Conservation (phyloP, 53 echinoderm and acorn worm species). For the Luidia sarsii region DNA sequence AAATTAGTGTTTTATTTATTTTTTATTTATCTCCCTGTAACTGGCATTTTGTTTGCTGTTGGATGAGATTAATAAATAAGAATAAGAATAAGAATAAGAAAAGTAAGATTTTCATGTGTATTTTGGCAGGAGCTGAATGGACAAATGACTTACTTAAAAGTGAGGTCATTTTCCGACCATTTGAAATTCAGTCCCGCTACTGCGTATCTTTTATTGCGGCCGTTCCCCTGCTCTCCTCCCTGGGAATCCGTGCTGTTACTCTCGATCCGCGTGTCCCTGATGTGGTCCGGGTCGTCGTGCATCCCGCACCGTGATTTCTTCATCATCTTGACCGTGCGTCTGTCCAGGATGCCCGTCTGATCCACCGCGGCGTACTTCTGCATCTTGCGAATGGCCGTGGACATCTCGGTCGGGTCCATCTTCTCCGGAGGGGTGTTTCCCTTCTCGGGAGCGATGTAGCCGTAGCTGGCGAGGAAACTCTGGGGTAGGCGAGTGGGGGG, state of each 20-base stretch:
- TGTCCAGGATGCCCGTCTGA: slow-evolving; percentile 66
- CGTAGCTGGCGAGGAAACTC: slow-evolving; percentile 34
- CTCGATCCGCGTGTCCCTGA: slow-evolving; percentile 32
- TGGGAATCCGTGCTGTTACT: background rate
- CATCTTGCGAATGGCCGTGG: slow-evolving; percentile 53
- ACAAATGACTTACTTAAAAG: slow-evolving; percentile 60
- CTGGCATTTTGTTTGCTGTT: too few species aligned
- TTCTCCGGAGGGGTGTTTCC: slow-evolving; percentile 37
- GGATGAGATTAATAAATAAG: too few species aligned
- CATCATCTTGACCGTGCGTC: slow-evolving; percentile 63
- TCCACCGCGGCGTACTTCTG: slow-evolving; percentile 70
- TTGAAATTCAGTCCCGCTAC: slow-evolving; percentile 64
- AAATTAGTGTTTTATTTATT: too few species aligned
- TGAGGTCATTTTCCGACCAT: slow-evolving; percentile 70
- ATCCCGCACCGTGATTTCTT: slow-evolving; percentile 68
- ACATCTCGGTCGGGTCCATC: slow-evolving; percentile 33
- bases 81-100: background rate
- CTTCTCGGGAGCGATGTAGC: slow-evolving; percentile 34
- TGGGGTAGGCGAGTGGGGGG: too few species aligned
- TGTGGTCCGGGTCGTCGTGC: slow-evolving; percentile 47
- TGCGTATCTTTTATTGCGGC: slow-evolving; percentile 62
- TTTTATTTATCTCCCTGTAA: too few species aligned
- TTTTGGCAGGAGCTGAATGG: background rate
- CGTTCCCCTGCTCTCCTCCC: slow-evolving; percentile 1
- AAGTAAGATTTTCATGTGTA: background rate